phyloP scores from a whole-genome alignment of 2,888 invertebrate species.

The Patella depressa region DNA sequence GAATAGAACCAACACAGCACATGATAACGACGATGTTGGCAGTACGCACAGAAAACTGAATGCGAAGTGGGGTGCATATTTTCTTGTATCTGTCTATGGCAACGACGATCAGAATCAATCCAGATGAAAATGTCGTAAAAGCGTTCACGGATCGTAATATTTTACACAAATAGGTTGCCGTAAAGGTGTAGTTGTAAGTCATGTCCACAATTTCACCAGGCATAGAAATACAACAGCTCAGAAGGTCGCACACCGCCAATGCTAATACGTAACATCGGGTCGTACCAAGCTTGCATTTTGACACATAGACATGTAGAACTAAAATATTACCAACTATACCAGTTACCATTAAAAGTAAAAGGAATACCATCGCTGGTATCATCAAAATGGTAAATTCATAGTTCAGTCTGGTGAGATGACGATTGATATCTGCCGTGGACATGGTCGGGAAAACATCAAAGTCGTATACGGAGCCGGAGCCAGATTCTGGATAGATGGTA shows the following conservation, averaged over 20 bases:
- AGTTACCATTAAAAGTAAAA: slow-evolving; percentile 20
- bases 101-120: slow-evolving; percentile 38
- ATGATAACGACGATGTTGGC: slow-evolving; percentile 24
- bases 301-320: slow-evolving; percentile 22
- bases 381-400: slow-evolving; percentile 18
- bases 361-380: slow-evolving; percentile 24
- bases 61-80: slow-evolving; percentile 26
- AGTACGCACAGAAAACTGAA: slow-evolving; percentile 20
- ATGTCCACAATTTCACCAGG: slow-evolving; percentile 30
- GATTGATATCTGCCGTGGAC: not conserved
- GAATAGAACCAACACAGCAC: slow-evolving; percentile 12
- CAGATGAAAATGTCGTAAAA: slow-evolving; percentile 41
- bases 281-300: slow-evolving; percentile 19
- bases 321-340: slow-evolving; percentile 26
- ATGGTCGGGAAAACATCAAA: not conserved
- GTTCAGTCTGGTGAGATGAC: slow-evolving; percentile 6
- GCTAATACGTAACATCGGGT: slow-evolving; percentile 25
- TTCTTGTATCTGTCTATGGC: slow-evolving; percentile 38
- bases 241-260: slow-evolving; percentile 20
- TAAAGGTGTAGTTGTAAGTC: slow-evolving; percentile 20
- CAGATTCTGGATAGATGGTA: no score
- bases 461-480: not conserved
- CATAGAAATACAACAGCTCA: slow-evolving; percentile 23
- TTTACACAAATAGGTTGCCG: slow-evolving; percentile 21
- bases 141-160: slow-evolving; percentile 36